Evolutionary conservation across 2,888 invertebrate species (phyloP), one percentile per base, ranked within the genome.

Genomic region (Clusia tigrina): DNA sequence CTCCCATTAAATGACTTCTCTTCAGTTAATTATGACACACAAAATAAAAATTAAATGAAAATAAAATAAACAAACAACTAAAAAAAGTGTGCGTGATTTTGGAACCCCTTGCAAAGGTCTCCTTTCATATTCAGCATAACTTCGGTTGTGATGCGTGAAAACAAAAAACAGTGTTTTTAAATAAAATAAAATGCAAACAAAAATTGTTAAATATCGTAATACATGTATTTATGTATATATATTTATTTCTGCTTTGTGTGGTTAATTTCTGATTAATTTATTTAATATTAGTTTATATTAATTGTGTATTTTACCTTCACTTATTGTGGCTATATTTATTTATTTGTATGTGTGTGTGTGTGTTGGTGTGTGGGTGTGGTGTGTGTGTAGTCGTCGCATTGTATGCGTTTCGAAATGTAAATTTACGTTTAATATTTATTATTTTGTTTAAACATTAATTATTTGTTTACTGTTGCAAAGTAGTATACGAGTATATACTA

Each of bases 401-500:
- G 38, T 38, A 37, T 56, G 37, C 54, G 56, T 56, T 15, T 26
- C 24, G 48, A 60, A 18, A 54, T 46, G 17, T 61, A 55, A 56
- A 51, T 61, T 61, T 51, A 55, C 22, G 24, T 12, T 24, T 15
- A 48, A 46, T 37, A 24, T 53, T 2, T 26, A 15, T 24, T 24
- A 2, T 53, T 23, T 53, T 53, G 53, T 53, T 53, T 15, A 6
- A 10, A 9, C 23, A 20, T 15, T 32, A 17, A 22, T 53, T 59
- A n/a, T 32, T 59, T 6, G n/a, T 54, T 54, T 25, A 24, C n/a
- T n/a, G n/a, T 6, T 54, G 17, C 48, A 48, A 48, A 48, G 48
- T 20, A 32, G 32, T 32, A 25, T 64, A 58, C 58, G 22, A 61
- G 38, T 58, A 24, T 67, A 61, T 57, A 62, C 55, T 67, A 48